These are phyloP conservation scores for Aphelinus certus DNA, from an alignment of 1,140 invertebrate genomes.

Conservation along the genomic window DNA sequence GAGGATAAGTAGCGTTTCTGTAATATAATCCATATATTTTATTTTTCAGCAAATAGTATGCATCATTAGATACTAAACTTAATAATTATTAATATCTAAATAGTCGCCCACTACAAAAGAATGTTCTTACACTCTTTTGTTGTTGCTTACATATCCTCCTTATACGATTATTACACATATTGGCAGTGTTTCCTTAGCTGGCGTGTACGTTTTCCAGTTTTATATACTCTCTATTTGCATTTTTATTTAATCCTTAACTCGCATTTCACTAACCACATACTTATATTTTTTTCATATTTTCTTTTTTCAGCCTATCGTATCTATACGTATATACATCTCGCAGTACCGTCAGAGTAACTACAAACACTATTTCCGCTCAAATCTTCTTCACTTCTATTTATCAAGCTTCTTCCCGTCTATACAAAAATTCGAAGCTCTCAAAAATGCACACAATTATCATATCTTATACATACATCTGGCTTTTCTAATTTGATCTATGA, in stretches of 20 bases:
- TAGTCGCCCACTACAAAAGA: slow-evolving; percentile 41
- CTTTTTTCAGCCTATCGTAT: slow-evolving; percentile 28
- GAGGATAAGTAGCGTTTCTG: slow-evolving; percentile 26
- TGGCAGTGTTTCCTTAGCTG: slow-evolving; percentile 65
- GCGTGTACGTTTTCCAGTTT: slow-evolving; percentile 49
- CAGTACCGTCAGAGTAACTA: slow-evolving; percentile 31
- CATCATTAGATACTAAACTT: slow-evolving; percentile 39
- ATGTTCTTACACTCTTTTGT: slow-evolving; percentile 9
- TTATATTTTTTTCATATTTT: slow-evolving; percentile 30
- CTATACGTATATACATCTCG: slow-evolving; percentile 37
- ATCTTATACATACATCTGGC: no score
- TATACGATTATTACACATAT: slow-evolving; percentile 58
- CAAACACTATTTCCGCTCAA: slow-evolving; percentile 17
- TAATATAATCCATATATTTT: slow-evolving; percentile 27
- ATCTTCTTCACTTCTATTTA: slow-evolving; percentile 3
- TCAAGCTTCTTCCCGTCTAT: neutral
- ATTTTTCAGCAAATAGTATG: slow-evolving; percentile 27
- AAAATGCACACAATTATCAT: slow-evolving; percentile 19
- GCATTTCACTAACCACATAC: slow-evolving; percentile 24
- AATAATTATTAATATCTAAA: slow-evolving; percentile 47
- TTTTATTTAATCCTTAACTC: slow-evolving; percentile 23
- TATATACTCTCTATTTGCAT: slow-evolving; percentile 21
- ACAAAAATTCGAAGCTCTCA: slow-evolving; percentile 31
- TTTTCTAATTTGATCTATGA: no score
- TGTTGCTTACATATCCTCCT: slow-evolving; percentile 20